A percentile compares a stretch with the other conserved stretches of the same genome.
Evolutionary conservation across 2,888 invertebrate species (phyloP).

Genomic region (Ypsolopha sequella): DNA sequence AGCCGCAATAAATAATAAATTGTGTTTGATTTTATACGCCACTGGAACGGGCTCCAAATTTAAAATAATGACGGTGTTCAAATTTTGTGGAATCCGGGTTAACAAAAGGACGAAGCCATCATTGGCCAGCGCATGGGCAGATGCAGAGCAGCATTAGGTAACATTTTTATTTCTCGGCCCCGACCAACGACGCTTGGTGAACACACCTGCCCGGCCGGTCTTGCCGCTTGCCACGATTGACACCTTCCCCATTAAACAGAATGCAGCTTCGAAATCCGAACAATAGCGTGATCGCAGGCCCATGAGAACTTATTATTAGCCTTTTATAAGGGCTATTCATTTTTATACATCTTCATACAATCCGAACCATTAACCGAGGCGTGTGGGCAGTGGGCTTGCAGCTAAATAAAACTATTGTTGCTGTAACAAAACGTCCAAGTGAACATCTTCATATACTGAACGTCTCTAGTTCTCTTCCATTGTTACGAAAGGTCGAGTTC

Average conservation of each 20-base stretch:
- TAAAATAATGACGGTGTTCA: conserved; percentile 26
- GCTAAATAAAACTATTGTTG: conserved; percentile 69
- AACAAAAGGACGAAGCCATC: conserved; percentile 51
- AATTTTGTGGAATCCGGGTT: conserved; percentile 48
- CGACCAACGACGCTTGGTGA: conserved; percentile 18
- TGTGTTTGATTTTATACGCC: conserved; percentile 1
- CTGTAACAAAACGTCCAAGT: conserved; percentile 59
- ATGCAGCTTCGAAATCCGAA: conserved; percentile 42
- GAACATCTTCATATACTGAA: conserved; percentile 63
- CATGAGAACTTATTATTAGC: conserved; percentile 67
- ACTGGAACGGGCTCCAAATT: conserved; percentile 7
- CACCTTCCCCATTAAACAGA: conserved; percentile 63
- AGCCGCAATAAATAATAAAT: background rate
- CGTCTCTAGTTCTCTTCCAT: conserved; percentile 35
- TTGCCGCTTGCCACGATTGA: conserved; percentile 44
- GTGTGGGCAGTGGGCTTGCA: conserved; percentile 66
- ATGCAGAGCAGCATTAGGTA: conserved; percentile 65
- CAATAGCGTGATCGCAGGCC: conserved; percentile 59
- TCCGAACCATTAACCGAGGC: conserved; percentile 62
- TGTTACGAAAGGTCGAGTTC: conserved; percentile 44
- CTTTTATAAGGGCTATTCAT: conserved; percentile 58
- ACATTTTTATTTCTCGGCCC: conserved; percentile 53
- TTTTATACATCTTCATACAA: conserved; percentile 62
- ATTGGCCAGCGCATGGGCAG: conserved; percentile 61
- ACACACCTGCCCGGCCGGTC: conserved; percentile 50